Percentiles rank a stretch among this genome's conserved stretches.
Evolutionary conservation across 2,888 invertebrate genomes (phyloP).

Genomic region (Lasioglossum oenotherae): DNA sequence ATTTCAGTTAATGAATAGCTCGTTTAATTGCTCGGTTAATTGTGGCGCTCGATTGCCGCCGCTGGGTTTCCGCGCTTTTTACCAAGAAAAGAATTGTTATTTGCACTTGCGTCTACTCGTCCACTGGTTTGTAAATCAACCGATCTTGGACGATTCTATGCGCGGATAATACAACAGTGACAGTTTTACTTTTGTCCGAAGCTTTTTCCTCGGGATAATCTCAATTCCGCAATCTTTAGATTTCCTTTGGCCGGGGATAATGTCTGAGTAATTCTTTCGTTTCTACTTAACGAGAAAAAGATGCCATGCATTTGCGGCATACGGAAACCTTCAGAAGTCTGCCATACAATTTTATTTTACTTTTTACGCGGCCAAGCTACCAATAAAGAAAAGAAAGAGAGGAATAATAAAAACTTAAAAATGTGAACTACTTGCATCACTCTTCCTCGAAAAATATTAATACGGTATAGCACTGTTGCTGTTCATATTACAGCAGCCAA

Average conservation of each 20-base stretch:
- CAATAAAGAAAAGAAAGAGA: background rate
- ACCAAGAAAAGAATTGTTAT: background rate
- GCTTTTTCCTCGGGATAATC: background rate
- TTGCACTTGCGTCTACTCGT: background rate
- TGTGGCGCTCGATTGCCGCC: background rate
- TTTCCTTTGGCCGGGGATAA: background rate
- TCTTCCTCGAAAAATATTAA: background rate
- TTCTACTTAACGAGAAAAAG: background rate
- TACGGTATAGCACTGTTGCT: background rate
- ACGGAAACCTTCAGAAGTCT: background rate
- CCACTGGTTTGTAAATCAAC: background rate
- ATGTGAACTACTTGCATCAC: background rate
- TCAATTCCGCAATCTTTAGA: background rate
- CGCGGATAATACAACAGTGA: background rate
- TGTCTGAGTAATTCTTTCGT: background rate
- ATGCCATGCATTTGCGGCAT: no score
- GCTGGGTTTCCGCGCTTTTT: background rate
- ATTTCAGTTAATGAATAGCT: slow-evolving; percentile 9
- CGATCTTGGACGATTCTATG: background rate
- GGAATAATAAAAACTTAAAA: background rate
- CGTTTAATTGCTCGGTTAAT: slow-evolving; percentile 8
- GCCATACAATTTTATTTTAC: background rate
- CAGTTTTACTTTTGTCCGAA: background rate
- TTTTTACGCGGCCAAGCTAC: background rate
- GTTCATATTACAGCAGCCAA: background rate